A percentile compares a stretch with the other conserved stretches of the same genome.
Evolutionary conservation across 1,140 invertebrate species (phyloP).

Genomic region (Brachionus sp.): DNA sequence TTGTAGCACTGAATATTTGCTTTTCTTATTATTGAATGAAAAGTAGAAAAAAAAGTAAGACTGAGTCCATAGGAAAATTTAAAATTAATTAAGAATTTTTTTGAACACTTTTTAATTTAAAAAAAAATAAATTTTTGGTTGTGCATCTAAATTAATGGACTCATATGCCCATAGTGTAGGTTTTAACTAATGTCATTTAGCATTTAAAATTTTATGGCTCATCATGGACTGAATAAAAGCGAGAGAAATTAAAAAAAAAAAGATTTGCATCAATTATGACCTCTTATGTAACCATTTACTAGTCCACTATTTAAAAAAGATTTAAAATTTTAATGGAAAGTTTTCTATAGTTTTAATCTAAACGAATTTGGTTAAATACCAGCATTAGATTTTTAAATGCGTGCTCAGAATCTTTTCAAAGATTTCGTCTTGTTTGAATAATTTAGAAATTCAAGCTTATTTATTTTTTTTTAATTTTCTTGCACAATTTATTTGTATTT

Average conservation of each 20-base stretch:
- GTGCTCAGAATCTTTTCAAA: background rate
- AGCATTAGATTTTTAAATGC: background rate
- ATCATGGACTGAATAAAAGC: background rate
- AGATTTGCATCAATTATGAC: conserved; percentile 6
- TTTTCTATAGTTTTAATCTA: background rate
- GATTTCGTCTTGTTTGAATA: background rate
- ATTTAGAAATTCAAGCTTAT: background rate
- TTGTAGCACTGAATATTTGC: background rate
- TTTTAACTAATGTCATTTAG: background rate
- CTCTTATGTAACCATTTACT: background rate
- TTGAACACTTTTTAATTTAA: background rate
- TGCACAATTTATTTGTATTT: too few relatives aligned
- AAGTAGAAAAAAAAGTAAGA: background rate
- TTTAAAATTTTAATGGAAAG: background rate
- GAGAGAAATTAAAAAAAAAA: background rate
- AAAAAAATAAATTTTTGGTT: background rate
- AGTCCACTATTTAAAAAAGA: background rate
- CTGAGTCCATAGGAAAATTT: background rate
- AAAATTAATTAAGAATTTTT: background rate
- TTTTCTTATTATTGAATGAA: background rate
- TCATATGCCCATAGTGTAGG: background rate
- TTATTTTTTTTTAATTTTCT: background rate
- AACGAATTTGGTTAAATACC: background rate
- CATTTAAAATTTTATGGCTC: background rate
- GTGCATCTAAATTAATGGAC: background rate